phyloP scores from a whole-genome alignment of 2,113 vertebrate species.

The Cheirogaleus medius region DNA sequence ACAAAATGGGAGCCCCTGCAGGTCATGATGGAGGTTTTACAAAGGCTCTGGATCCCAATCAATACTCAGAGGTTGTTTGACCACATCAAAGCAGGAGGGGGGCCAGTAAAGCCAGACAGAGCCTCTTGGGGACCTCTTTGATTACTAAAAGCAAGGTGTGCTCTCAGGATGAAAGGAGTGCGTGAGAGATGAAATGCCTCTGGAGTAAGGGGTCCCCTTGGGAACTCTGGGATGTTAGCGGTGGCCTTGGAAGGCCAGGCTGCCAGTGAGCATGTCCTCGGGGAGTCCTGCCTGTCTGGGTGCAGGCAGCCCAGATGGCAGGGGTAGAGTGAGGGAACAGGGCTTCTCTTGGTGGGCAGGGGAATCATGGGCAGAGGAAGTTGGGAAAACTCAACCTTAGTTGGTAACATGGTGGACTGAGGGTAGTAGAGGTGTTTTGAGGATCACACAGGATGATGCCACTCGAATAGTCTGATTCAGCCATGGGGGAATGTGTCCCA shows the following conservation, averaged over 20 bases:
- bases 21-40: neutral
- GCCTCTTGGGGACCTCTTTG: neutral
- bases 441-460: neutral
- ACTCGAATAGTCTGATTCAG: neutral
- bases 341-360: neutral
- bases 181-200: neutral
- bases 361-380: neutral
- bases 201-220: neutral
- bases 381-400: neutral
- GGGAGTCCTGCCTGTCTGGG: neutral
- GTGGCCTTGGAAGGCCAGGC: constrained; percentile 3
- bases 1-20: neutral
- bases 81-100: neutral
- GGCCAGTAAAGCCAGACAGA: neutral
- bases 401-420: neutral
- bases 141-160: neutral
- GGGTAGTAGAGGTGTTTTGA: neutral
- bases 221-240: neutral
- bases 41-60: neutral
- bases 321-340: neutral
- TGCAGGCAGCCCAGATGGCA: neutral
- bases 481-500: neutral
- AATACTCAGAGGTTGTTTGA: neutral
- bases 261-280: neutral
- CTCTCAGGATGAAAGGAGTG: neutral